phyloP scores from a whole-genome alignment of 2,113 vertebrate genomes.

The Ranitomeya imitator region DNA sequence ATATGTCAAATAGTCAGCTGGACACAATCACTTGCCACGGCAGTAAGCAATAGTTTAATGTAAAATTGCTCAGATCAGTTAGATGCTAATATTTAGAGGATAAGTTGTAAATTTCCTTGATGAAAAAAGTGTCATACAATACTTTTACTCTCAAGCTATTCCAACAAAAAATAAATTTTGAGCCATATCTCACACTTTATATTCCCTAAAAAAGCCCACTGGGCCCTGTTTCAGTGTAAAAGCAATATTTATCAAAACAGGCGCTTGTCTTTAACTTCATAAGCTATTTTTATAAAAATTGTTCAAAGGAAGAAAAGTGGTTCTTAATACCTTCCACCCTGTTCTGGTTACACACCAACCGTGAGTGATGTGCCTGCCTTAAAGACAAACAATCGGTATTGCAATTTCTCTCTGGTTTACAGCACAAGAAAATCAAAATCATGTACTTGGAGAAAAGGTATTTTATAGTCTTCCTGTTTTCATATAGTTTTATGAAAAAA shows the following conservation, averaged over 20 bases:
- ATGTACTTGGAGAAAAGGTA: neutral
- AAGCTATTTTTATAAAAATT: slow-evolving; percentile 7
- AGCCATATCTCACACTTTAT: neutral
- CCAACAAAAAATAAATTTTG: neutral
- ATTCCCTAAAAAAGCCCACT: neutral
- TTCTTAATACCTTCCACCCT: slow-evolving; percentile 15
- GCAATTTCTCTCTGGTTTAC: neutral
- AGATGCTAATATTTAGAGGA: neutral
- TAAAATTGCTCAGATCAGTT: neutral
- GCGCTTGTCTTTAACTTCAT: neutral
- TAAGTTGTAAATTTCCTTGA: neutral
- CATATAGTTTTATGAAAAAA: slow-evolving; percentile 27
- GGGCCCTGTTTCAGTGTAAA: neutral
- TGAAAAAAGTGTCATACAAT: neutral
- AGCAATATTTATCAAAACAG: slow-evolving; percentile 1
- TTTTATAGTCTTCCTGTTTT: neutral
- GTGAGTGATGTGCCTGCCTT: slow-evolving; percentile 20
- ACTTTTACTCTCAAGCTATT: neutral
- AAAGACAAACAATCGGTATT: slow-evolving; percentile 35
- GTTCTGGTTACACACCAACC: neutral
- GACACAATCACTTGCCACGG: too few species aligned
- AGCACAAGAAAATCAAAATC: neutral
- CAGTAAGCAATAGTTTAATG: too few species aligned
- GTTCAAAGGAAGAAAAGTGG: neutral
- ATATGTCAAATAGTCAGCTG: too few species aligned